Conservation (phyloP, 2,888 invertebrate genomes). For the Xestoiulus laeticollis region DNA sequence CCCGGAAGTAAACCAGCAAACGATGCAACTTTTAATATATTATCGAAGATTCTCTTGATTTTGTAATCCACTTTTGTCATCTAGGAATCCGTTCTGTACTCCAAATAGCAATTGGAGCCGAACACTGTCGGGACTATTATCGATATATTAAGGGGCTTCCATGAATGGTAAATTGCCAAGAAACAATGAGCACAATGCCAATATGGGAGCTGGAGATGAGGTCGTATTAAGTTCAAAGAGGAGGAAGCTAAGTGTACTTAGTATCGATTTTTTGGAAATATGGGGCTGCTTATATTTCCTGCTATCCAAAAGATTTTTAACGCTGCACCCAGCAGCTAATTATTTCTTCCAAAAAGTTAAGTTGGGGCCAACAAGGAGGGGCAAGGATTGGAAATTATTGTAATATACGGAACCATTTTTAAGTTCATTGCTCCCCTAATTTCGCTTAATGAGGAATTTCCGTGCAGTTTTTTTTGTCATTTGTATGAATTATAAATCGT, state of each 20-base stretch:
- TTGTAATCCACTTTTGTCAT: neutral
- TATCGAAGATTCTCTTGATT: neutral
- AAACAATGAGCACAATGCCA: slow-evolving; percentile 31
- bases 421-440: slow-evolving; percentile 4
- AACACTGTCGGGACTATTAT: neutral
- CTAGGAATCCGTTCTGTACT: neutral
- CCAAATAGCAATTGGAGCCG: neutral
- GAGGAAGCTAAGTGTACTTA: slow-evolving; percentile 20
- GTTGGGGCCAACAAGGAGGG: slow-evolving; percentile 15
- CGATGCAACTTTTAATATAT: neutral
- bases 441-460: slow-evolving; percentile 39
- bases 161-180: slow-evolving; percentile 40
- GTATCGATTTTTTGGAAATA: neutral
- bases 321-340: neutral
- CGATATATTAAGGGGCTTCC: neutral
- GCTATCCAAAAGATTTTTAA: neutral
- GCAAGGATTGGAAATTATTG: slow-evolving; percentile 18
- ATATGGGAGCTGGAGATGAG: neutral
- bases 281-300: neutral
- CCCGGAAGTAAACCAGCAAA: neutral
- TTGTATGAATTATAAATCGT: slow-evolving; percentile 33
- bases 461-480: slow-evolving; percentile 21
- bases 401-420: neutral
- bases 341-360: slow-evolving; percentile 13
- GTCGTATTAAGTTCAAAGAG: slow-evolving; percentile 7